Evolutionary conservation across 2,888 invertebrate genomes (phyloP).

Genomic region (Diaperis boleti): DNA sequence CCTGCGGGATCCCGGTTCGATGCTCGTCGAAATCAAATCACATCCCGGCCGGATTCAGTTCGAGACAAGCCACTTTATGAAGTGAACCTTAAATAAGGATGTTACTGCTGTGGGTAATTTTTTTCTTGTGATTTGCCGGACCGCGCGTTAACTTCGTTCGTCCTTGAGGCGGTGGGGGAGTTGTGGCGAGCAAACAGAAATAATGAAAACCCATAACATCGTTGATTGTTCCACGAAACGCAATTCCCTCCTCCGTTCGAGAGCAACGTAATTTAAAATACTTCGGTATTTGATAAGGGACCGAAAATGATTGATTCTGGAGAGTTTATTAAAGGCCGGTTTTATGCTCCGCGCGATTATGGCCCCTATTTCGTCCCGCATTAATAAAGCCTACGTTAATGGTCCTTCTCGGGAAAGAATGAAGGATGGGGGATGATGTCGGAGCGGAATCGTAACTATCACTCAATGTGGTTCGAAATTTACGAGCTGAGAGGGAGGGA

Average conservation of each 20-base stretch:
- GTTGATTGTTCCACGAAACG: constrained; percentile 51
- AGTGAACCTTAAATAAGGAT: constrained; percentile 44
- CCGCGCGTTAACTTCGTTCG: constrained; percentile 29
- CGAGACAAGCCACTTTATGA: constrained; percentile 45
- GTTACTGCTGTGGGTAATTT: constrained; percentile 44
- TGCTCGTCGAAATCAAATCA: constrained; percentile 46
- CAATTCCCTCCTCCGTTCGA: constrained; percentile 48
- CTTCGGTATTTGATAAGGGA: constrained; percentile 53
- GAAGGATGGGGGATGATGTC: constrained; percentile 11
- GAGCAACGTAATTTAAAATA: constrained; percentile 53
- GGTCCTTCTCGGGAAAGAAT: constrained; percentile 3
- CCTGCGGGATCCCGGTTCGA: constrained; percentile 43
- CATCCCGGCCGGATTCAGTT: constrained; percentile 45
- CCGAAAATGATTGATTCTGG: constrained; percentile 53
- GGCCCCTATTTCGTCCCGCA: constrained; percentile 35
- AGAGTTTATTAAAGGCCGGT: constrained; percentile 52
- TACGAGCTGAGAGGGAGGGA: no score
- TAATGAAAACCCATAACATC: constrained; percentile 54
- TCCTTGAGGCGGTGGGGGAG: constrained; percentile 35
- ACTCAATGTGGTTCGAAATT: constrained; percentile 10
- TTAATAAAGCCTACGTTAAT: constrained; percentile 29
- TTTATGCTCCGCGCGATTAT: constrained; percentile 44
- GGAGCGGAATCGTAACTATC: constrained; percentile 15
- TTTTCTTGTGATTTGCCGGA: constrained; percentile 39
- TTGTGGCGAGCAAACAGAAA: constrained; percentile 50